phyloP scores from a whole-genome alignment of 1,140 invertebrate genomes.

The Aphaenogaster ashmeadi region DNA sequence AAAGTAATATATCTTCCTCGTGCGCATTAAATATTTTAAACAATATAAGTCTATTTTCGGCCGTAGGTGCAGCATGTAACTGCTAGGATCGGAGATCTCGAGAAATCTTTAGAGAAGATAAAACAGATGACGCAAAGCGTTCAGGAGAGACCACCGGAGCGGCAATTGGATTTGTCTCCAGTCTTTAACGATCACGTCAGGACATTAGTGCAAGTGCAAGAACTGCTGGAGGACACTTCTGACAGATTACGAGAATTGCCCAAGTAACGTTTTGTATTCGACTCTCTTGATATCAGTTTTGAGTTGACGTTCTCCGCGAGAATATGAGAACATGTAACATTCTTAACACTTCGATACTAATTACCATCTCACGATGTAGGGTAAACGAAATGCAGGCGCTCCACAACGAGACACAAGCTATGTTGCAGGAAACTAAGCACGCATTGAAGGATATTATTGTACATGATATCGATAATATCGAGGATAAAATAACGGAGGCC shows the following conservation, averaged over 20 bases:
- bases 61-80: constrained; percentile 70
- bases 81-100: constrained; percentile 67
- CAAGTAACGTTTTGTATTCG: constrained; percentile 71
- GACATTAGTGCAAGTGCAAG: constrained; percentile 77
- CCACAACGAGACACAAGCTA: constrained; percentile 82
- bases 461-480: constrained; percentile 82
- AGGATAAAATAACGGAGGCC: constrained; percentile 85
- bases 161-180: constrained; percentile 62
- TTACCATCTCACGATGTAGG: constrained; percentile 65
- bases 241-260: constrained; percentile 80
- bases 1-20: constrained; percentile 14
- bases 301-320: not conserved
- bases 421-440: constrained; percentile 83
- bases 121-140: constrained; percentile 56
- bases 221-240: constrained; percentile 80
- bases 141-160: constrained; percentile 54
- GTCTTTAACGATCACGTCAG: constrained; percentile 76
- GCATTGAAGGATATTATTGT: constrained; percentile 78
- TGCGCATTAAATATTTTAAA: not conserved
- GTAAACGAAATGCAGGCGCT: constrained; percentile 78
- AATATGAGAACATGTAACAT: constrained; percentile 31
- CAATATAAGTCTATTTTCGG: not conserved
- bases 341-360: constrained; percentile 16
- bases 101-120: constrained; percentile 71
- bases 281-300: constrained; percentile 27